Base-by-base conservation (phyloP, 2,113 vertebrate genomes). In the Megaleporinus macrocephalus region DNA sequence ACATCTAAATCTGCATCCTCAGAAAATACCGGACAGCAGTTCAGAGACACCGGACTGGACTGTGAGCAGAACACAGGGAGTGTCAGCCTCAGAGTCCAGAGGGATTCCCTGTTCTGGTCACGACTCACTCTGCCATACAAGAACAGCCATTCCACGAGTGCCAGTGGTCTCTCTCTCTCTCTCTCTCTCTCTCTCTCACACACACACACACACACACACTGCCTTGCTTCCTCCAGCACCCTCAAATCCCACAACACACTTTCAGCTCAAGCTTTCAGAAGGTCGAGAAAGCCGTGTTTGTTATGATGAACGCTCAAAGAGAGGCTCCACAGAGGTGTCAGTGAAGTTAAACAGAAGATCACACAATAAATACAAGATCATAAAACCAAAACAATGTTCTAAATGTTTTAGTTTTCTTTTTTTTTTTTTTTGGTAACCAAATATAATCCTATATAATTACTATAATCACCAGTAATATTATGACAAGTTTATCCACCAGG, bases 141-240 rank as follows among this genome's bases (percentile, higher is more conserved):
- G 72, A 78, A 44, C 69, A 73, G 33, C 84, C 80, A 78, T 82
- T 77, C 76, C 85, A 84, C 70, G 77, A 83, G 81, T 81, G 76
- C 81, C 84, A 75, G 85, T 55, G 84, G 85, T 88, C 78, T 57
- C 51, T 22, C 53, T n/a, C n/a, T n/a, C n/a, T n/a, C n/a, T n/a
- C n/a, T n/a, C n/a, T n/a, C n/a, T n/a, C n/a, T n/a, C n/a, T n/a
- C n/a, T n/a, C n/a, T n/a, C n/a, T n/a, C n/a, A n/a, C n/a, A n/a
- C 14, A 36, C 81, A 69, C 78, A 73, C 61, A 62, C 68, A 59
- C 66, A 47, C 53, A 47, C 29, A 29, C 66, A 66, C 73, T 10
- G 27, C 61, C 62, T 70, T 13, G 51, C 62, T 29, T 63, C 57
- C 66, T 73, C 47, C 36, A 33, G 66, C 41, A 20, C 75, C 55